Base-by-base conservation (phyloP, 1,140 invertebrate genomes). In the Drosophila santomea region DNA sequence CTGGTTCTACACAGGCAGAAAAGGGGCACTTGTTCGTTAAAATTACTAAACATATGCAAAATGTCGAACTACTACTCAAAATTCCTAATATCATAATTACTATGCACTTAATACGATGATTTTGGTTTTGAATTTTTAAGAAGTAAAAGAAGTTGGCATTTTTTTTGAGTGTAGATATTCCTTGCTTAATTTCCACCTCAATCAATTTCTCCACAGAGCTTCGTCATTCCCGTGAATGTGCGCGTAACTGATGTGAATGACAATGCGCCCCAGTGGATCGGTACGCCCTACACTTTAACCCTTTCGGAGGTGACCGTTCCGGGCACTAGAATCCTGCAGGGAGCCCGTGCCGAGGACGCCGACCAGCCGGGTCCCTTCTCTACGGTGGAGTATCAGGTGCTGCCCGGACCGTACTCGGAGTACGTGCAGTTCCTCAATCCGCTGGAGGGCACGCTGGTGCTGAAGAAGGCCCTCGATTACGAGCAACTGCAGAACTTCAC, bases 171-270 rank as follows among this genome's bases (percentile, higher is more conserved):
- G 23, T n/a, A 44, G 6, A 10, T 3, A 1, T 32, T 41, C 58
- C 58, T 76, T 47, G 60, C 59, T 77, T 44, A 67, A 43, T 60
- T 60, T 20, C 0, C 38, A 14, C 38, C 23, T 47, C 5, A 45
- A 10, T 5, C 12, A 47, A 47, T 47, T 14, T 48, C 92, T 2
- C 28, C 91, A 54, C 91, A 97, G 96, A 96, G 95, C 73, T 97
- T 97, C 86, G 95, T 96, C 8, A 97, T 98, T 85, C 97, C 97
- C 10, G 96, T 98, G 23, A 97, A 97, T 83, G 96, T 98, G 47
- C 94, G 97, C 68, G 97, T 98, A n/a, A 97, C 96, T 23, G 97
- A 98, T 93, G 97, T 96, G 17, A 98, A 98, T 92, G 97, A 98
- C 92, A 98, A 98, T 93, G 96, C 96, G 6, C 97, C 97, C 0